Conservation (phyloP, 2,888 invertebrate genomes). For the Brachynemurus nebulosus region DNA sequence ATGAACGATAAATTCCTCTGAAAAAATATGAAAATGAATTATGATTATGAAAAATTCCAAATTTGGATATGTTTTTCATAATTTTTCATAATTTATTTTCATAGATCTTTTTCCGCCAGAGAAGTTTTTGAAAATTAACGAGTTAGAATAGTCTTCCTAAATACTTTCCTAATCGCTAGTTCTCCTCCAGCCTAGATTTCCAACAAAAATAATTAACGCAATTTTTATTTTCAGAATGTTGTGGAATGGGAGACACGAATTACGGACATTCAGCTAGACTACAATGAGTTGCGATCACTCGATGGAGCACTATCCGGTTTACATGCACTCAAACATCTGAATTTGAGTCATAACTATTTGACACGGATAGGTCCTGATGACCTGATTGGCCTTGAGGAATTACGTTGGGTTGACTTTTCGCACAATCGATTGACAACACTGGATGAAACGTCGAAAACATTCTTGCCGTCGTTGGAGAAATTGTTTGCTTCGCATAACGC, state of each 20-base stretch:
- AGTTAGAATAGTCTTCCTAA: too few relatives aligned
- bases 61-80: too few relatives aligned
- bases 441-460: constrained; percentile 74
- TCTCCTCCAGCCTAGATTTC: too few relatives aligned
- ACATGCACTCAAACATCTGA: constrained; percentile 54
- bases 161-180: too few relatives aligned
- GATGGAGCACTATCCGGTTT: constrained; percentile 65
- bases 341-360: constrained; percentile 61
- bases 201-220: constrained; percentile 8
- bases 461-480: constrained; percentile 61
- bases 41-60: too few relatives aligned
- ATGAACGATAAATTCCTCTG: too few relatives aligned
- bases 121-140: too few relatives aligned
- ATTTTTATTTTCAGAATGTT: constrained; percentile 43
- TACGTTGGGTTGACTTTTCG: constrained; percentile 62
- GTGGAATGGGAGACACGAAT: constrained; percentile 64
- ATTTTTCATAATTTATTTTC: too few relatives aligned
- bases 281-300: constrained; percentile 54
- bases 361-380: constrained; percentile 63
- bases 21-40: too few relatives aligned
- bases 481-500: constrained; percentile 65
- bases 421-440: constrained; percentile 61
- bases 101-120: too few relatives aligned
- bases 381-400: constrained; percentile 59
- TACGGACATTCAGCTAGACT: constrained; percentile 55